These are phyloP conservation scores for Slavum lentiscoides DNA, from an alignment of 2,888 invertebrate genomes.

Conservation along the genomic window DNA sequence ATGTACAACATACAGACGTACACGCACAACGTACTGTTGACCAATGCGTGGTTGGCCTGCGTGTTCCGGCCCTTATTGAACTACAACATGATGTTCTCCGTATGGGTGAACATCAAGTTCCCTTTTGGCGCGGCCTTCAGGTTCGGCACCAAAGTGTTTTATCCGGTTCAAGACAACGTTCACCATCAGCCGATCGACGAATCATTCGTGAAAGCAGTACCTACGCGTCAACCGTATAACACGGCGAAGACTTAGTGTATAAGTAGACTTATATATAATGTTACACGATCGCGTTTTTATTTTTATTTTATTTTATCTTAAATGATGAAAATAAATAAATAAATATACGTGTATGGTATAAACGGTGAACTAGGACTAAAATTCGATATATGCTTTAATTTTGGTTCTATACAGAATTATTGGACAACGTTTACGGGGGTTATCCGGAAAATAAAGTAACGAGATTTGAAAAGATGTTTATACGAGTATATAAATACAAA, in stretches of 20 bases:
- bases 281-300: no score
- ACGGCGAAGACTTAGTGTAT: not conserved
- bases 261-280: no score
- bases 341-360: no score
- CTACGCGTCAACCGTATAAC: not conserved
- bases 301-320: no score
- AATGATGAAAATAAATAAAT: no score
- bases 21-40: constrained; percentile 60
- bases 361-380: no score
- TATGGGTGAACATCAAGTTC: constrained; percentile 69
- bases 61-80: constrained; percentile 69
- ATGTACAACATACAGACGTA: constrained; percentile 59
- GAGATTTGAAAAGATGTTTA: no score
- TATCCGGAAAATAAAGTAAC: no score
- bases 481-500: no score
- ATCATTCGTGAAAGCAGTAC: not conserved
- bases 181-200: not conserved
- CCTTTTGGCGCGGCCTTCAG: constrained; percentile 68
- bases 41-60: constrained; percentile 59
- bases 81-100: constrained; percentile 64
- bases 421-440: no score
- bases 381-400: no score
- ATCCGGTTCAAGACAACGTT: not conserved
- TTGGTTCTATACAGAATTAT: no score
- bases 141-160: constrained; percentile 59